Base-by-base conservation (phyloP, 2,797 vertebrate species). In the Cyclopterus lumpus region DNA sequence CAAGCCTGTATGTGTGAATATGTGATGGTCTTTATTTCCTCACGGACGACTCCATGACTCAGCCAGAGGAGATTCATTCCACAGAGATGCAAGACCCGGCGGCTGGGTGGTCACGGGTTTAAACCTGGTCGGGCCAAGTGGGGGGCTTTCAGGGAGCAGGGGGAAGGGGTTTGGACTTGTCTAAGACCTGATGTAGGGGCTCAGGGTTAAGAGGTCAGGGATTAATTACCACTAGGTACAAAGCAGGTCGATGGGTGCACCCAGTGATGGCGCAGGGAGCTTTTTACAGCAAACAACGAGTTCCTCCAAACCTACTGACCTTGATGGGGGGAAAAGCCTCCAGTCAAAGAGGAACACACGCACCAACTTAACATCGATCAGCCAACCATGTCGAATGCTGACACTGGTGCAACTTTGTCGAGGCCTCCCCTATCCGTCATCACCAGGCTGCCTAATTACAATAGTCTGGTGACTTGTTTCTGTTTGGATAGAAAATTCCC, bases 211-310 rank as follows among this genome's bases (percentile, higher is more conserved):
- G 75, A 90, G 89, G 89, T 93, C 84, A 85, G 28, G 77, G 83
- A 86, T 93, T 93, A 93, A 87, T 87, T 79, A 78, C 59, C 78
- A 74, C 83, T 68, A 84, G 76, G 65, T 75, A 84, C 66, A 72
- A 51, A 84, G 76, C 34, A 70, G 86, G 88, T 91, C 81, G 28
- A 24, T n/a, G 67, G 67, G 80, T 84, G 71, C 74, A 76, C 70
- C 68, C 69, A 24, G 67, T 40, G 67, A 58, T 28, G 75, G 82
- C 22, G 7, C 58, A 54, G 55, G 79, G 60, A 69, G 66, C 64
- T 62, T 77, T 40, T 67, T 44, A 32, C 58, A 34, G 30, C 70
- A 77, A 89, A 75, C 70, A 65, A 34, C 2, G 40, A 75, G 67
- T 84, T 82, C 60, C 16, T 65, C 57, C 65, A 78, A 91, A 88